phyloP scores from a whole-genome alignment of 2,113 vertebrate genomes.

The Eidolon helvum region DNA sequence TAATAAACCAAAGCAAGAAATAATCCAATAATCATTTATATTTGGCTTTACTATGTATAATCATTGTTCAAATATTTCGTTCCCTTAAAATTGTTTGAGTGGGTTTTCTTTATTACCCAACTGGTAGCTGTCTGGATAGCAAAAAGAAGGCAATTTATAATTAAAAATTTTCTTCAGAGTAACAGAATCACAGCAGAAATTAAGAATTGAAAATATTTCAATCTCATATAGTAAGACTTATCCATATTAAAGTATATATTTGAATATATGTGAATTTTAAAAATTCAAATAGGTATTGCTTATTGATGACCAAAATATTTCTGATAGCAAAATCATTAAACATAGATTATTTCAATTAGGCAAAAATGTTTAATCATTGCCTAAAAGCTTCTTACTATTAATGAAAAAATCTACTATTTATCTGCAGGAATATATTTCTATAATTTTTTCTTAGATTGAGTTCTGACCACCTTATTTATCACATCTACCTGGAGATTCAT shows the following conservation, averaged over 20 bases:
- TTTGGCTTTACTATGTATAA: background rate
- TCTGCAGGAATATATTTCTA: background rate
- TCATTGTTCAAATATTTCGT: background rate
- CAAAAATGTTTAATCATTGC: background rate
- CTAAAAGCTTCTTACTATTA: background rate
- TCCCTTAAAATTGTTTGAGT: background rate
- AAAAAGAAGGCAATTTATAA: background rate
- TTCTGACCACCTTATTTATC: background rate
- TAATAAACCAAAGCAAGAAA: conserved; percentile 10
- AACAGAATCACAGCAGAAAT: background rate
- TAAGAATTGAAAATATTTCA: background rate
- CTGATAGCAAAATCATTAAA: background rate
- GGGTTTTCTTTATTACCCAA: background rate
- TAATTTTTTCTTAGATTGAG: background rate
- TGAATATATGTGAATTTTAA: background rate
- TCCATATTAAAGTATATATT: background rate
- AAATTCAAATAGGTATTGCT: background rate
- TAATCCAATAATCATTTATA: background rate
- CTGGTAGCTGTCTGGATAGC: background rate
- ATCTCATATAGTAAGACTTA: background rate
- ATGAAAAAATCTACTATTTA: background rate
- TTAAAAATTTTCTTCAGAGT: background rate
- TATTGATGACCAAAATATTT: background rate
- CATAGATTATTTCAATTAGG: background rate
- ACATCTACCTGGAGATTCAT: background rate